Evolutionary conservation across 2,797 vertebrate species (phyloP).

Genomic region (Euthynnus affinis): DNA sequence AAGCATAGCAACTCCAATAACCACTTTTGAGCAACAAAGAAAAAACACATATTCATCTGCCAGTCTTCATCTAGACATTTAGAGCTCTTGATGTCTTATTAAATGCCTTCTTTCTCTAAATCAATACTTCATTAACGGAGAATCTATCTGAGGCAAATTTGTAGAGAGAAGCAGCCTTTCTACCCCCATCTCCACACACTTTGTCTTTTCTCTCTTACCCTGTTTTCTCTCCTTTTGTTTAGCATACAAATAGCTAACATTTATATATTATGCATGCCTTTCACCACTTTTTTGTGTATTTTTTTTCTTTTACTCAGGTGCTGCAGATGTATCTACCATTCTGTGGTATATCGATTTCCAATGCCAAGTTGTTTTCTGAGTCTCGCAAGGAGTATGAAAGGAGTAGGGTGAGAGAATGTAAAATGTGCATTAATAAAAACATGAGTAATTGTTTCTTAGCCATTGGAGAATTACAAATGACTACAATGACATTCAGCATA

Average conservation of each 20-base stretch:
- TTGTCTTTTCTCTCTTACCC: background rate
- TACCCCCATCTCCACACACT: background rate
- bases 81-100: constrained; percentile 26
- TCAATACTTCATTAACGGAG: constrained; percentile 71
- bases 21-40: constrained; percentile 31
- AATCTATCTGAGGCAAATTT: constrained; percentile 38
- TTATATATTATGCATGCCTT: constrained; percentile 11
- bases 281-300: constrained; percentile 8
- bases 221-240: constrained; percentile 6
- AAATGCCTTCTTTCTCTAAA: constrained; percentile 46
- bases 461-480: too few species aligned
- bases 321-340: constrained; percentile 88
- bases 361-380: constrained; percentile 87
- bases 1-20: constrained; percentile 8
- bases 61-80: constrained; percentile 20
- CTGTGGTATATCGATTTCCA: constrained; percentile 86
- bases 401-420: constrained; percentile 79
- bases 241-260: constrained; percentile 25
- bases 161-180: constrained; percentile 36
- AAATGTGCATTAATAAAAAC: constrained; percentile 25
- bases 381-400: constrained; percentile 88
- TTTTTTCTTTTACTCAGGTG: constrained; percentile 73
- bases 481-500: background rate
- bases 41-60: constrained; percentile 16
- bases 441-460: background rate